These are phyloP conservation scores for Leucophenga maculata DNA, from an alignment of 2,888 invertebrate species.

Conservation along the genomic window DNA sequence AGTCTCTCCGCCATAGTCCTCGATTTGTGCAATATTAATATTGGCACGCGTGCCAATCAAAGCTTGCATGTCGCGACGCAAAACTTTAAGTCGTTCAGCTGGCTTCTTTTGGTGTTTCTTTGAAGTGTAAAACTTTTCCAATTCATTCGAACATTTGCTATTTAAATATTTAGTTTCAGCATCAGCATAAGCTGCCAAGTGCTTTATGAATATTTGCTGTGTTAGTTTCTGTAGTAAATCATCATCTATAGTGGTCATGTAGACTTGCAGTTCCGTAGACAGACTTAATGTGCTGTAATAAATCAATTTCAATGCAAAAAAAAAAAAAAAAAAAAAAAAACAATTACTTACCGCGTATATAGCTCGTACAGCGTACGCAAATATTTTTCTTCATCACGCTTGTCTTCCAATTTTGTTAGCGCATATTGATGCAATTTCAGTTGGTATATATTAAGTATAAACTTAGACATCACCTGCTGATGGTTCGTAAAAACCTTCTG, in stretches of 20 bases:
- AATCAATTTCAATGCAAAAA: background rate
- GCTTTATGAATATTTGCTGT: constrained; percentile 85
- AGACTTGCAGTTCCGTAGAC: constrained; percentile 80
- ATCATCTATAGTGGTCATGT: constrained; percentile 86
- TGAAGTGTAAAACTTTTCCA: constrained; percentile 90
- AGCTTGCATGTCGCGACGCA: constrained; percentile 93
- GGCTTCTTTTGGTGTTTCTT: constrained; percentile 96
- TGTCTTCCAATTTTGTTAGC: constrained; percentile 86
- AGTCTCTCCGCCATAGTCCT: constrained; percentile 97
- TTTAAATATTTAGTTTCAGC: constrained; percentile 85
- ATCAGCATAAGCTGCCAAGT: constrained; percentile 85
- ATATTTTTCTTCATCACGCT: constrained; percentile 89
- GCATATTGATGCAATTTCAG: constrained; percentile 90
- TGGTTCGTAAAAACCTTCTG: constrained; percentile 94
- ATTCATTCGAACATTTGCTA: constrained; percentile 81
- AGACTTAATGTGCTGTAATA: constrained; percentile 80
- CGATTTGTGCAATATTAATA: constrained; percentile 94
- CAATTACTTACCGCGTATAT: constrained; percentile 81
- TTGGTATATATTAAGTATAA: constrained; percentile 95
- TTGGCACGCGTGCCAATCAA: constrained; percentile 92
- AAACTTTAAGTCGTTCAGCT: constrained; percentile 92
- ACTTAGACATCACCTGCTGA: constrained; percentile 97
- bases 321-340: background rate
- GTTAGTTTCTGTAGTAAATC: constrained; percentile 84
- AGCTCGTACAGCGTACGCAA: constrained; percentile 89